A percentile compares a stretch with the other conserved stretches of the same genome.
These are phyloP conservation scores for Passer domesticus DNA, from an alignment of 2,113 vertebrate species.

Conservation along the genomic window DNA sequence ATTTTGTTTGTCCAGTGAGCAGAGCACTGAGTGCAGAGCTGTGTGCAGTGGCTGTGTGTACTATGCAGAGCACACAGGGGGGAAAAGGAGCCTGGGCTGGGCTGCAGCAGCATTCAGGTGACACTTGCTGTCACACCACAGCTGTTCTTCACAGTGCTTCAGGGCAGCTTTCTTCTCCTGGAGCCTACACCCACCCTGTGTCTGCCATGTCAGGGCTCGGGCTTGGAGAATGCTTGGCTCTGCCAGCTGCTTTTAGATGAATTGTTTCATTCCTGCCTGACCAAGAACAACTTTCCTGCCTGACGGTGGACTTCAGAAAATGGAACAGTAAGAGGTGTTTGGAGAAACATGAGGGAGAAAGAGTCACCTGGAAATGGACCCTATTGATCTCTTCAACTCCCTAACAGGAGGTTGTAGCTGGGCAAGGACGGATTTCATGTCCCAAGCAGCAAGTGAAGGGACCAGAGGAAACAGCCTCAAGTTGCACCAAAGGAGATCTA, in stretches of 20 bases:
- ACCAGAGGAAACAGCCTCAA: not conserved
- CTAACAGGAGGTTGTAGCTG: rapidly evolving
- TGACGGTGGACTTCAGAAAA: not conserved
- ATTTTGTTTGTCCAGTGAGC: conserved; percentile 52
- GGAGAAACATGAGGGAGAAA: not conserved
- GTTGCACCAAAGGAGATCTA: not conserved
- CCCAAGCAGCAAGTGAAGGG: not conserved
- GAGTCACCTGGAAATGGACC: not conserved
- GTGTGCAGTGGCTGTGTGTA: not conserved
- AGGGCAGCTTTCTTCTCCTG: not conserved
- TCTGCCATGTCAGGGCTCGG: rapidly evolving
- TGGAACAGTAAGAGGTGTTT: not conserved
- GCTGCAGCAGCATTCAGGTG: not conserved
- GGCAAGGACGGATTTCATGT: rapidly evolving
- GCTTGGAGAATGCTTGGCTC: not conserved
- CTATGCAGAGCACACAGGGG: rapidly evolving
- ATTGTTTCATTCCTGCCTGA: not conserved
- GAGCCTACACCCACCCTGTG: not conserved
- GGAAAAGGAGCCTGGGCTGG: not conserved
- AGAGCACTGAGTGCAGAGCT: not conserved
- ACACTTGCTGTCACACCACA: not conserved
- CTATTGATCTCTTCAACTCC: not conserved
- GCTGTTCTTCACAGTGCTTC: not conserved
- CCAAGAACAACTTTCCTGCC: not conserved
- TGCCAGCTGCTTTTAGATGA: not conserved